Conservation (phyloP, 2,888 invertebrate species). For the Asteroscopus sphinx region DNA sequence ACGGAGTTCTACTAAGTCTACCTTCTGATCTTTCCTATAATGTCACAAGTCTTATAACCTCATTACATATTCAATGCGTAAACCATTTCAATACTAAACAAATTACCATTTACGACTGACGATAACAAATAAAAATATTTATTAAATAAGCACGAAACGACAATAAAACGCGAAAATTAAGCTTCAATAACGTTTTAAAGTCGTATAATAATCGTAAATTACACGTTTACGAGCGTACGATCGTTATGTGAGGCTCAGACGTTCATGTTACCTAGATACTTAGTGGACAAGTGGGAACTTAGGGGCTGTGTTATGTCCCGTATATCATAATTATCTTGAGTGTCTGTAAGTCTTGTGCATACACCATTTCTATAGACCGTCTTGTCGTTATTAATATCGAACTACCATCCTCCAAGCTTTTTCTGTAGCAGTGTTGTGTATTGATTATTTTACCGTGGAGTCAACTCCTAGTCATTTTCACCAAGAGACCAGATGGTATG, state of each 20-base stretch:
- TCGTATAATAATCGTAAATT: conserved; percentile 79
- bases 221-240: conserved; percentile 55
- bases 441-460: too few species aligned
- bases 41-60: conserved; percentile 35
- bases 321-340: conserved; percentile 34
- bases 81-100: conserved; percentile 63
- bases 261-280: conserved; percentile 67
- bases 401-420: too few species aligned
- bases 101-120: conserved; percentile 69
- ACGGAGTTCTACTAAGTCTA: too few species aligned
- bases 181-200: conserved; percentile 76
- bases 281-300: conserved; percentile 53
- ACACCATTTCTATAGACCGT: too few species aligned
- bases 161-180: conserved; percentile 79
- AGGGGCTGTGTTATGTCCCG: conserved; percentile 21
- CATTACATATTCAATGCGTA: conserved; percentile 54
- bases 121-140: conserved; percentile 64
- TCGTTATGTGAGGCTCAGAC: conserved; percentile 65
- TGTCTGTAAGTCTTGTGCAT: conserved; percentile 3
- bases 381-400: too few species aligned
- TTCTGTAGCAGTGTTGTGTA: too few species aligned
- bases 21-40: conserved; percentile 17
- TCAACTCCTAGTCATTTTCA: too few species aligned
- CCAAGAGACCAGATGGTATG: too few species aligned
- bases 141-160: conserved; percentile 77